These are phyloP conservation scores for Odontamblyopus lacepedii DNA, from an alignment of 2,797 vertebrate genomes.

Conservation along the genomic window DNA sequence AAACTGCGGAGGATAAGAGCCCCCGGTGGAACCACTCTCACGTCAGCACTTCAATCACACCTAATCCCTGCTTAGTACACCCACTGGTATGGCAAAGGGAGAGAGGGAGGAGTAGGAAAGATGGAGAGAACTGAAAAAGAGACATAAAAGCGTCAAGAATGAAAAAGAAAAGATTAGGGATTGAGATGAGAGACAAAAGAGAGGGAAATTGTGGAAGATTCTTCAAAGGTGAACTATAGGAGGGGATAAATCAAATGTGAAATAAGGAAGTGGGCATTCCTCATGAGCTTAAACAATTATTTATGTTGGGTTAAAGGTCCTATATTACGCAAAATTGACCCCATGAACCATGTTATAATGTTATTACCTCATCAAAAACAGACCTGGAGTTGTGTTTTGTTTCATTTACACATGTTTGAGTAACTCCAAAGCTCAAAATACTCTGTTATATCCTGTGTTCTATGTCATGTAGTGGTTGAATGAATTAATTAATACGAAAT, in stretches of 20 bases:
- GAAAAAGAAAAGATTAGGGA: constrained; percentile 50
- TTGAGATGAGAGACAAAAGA: constrained; percentile 57
- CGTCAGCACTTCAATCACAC: constrained; percentile 78
- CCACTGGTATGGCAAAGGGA: constrained; percentile 68
- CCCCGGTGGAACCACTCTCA: constrained; percentile 72
- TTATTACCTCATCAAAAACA: too few species aligned
- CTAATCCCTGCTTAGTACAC: constrained; percentile 81
- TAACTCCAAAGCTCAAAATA: too few species aligned
- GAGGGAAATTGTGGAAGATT: constrained; percentile 43
- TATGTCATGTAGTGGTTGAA: too few species aligned
- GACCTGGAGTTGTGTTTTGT: too few species aligned
- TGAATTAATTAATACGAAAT: too few species aligned
- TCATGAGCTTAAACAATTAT: constrained; percentile 26
- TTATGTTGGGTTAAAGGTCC: constrained; percentile 31
- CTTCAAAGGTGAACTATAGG: constrained; percentile 60
- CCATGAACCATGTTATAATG: too few species aligned
- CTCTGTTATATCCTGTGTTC: too few species aligned
- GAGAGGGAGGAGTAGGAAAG: constrained; percentile 42
- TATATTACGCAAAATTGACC: too few species aligned
- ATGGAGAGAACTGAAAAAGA: constrained; percentile 43
- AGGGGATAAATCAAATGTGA: constrained; percentile 47
- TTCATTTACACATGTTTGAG: too few species aligned
- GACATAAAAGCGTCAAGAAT: constrained; percentile 50
- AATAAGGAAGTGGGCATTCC: constrained; percentile 26
- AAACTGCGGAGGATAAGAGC: constrained; percentile 68